Percentiles rank a stretch among this genome's conserved stretches.
These are phyloP conservation scores for Amphipoea oculea DNA, from an alignment of 2,888 invertebrate genomes.

Conservation along the genomic window DNA sequence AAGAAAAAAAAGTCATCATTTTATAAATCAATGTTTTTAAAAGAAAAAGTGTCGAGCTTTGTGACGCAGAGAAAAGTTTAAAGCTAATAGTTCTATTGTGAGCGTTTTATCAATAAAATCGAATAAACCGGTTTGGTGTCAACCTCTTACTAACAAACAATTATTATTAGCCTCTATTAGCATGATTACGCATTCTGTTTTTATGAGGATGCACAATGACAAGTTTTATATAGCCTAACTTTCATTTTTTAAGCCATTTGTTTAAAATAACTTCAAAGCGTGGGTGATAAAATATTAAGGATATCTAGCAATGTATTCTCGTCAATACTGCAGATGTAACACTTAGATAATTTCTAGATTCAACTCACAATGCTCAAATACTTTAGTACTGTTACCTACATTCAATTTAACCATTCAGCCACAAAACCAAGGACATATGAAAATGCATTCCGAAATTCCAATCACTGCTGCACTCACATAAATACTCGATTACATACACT, in stretches of 20 bases:
- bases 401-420: slow-evolving; percentile 59
- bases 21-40: background rate
- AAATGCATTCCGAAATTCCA: slow-evolving; percentile 71
- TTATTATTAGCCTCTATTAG: slow-evolving; percentile 32
- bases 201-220: slow-evolving; percentile 42
- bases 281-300: slow-evolving; percentile 43
- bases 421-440: slow-evolving; percentile 67
- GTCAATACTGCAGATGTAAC: slow-evolving; percentile 61
- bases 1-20: background rate
- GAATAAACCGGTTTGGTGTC: slow-evolving; percentile 28
- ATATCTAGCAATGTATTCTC: slow-evolving; percentile 52
- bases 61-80: background rate
- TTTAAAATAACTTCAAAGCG: slow-evolving; percentile 23
- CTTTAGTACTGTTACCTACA: slow-evolving; percentile 58
- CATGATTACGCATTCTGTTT: slow-evolving; percentile 46
- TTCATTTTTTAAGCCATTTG: slow-evolving; percentile 47
- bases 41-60: background rate
- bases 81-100: slow-evolving; percentile 30
- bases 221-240: slow-evolving; percentile 27
- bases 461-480: slow-evolving; percentile 73
- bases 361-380: slow-evolving; percentile 60
- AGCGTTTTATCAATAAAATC: slow-evolving; percentile 35
- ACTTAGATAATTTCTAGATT: slow-evolving; percentile 60
- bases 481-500: slow-evolving; percentile 67
- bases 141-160: slow-evolving; percentile 39